phyloP scores from a whole-genome alignment of 2,797 vertebrate genomes.

The Mallotus villosus region DNA sequence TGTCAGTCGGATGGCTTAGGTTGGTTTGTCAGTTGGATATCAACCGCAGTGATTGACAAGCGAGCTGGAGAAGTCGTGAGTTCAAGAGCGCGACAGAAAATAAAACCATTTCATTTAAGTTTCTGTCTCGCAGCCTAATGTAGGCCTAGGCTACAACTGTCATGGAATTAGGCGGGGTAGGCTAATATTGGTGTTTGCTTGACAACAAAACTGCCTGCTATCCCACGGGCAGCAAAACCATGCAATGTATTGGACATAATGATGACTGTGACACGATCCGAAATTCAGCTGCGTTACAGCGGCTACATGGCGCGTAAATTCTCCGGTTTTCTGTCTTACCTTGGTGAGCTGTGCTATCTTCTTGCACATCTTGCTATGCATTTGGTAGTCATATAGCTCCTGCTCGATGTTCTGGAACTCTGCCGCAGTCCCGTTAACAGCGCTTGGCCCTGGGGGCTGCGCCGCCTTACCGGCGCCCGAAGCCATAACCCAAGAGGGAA shows the following conservation, averaged over 20 bases:
- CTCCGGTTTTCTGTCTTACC: constrained; percentile 70
- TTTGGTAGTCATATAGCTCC: constrained; percentile 79
- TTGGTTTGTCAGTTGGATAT: neutral
- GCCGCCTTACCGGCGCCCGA: constrained; percentile 82
- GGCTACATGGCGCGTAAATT: neutral
- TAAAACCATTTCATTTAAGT: neutral
- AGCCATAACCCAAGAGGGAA: constrained; percentile 79
- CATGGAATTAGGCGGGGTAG: neutral
- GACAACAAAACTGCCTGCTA: neutral
- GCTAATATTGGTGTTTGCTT: neutral
- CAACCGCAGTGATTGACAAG: neutral
- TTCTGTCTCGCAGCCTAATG: too few relatives aligned
- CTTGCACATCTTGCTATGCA: constrained; percentile 97
- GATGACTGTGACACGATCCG: neutral
- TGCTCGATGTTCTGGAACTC: constrained; percentile 71
- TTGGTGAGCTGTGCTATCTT: constrained; percentile 99
- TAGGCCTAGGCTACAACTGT: too few relatives aligned
- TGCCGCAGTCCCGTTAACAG: constrained; percentile 80
- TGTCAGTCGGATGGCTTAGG: neutral
- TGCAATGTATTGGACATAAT: neutral
- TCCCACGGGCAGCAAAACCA: neutral
- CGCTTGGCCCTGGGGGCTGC: constrained; percentile 70
- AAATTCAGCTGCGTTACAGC: neutral
- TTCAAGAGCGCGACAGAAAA: neutral
- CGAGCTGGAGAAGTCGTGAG: neutral